These are phyloP conservation scores for Valencia hispanica DNA, from an alignment of 2,797 vertebrate species.

Conservation along the genomic window DNA sequence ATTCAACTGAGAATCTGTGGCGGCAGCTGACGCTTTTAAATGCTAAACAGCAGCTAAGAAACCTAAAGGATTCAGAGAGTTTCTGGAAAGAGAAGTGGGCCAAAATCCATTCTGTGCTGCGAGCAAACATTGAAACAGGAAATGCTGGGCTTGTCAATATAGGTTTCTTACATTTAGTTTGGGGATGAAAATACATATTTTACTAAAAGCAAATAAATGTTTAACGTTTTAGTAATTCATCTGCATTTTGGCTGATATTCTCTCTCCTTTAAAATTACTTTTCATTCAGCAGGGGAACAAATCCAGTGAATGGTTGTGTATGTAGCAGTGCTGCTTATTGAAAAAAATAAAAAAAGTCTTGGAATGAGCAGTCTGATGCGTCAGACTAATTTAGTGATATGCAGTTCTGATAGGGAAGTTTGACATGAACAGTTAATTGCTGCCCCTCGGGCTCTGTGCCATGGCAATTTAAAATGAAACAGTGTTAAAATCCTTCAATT, in stretches of 20 bases:
- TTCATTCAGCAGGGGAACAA: background rate
- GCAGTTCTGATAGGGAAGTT: background rate
- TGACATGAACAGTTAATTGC: slow-evolving; percentile 1
- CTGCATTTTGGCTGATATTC: background rate
- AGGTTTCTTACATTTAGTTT: background rate
- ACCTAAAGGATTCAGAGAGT: background rate
- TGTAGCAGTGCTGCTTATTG: background rate
- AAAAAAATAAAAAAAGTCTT: background rate
- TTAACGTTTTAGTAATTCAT: background rate
- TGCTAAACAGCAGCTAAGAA: background rate
- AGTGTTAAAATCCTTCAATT: background rate
- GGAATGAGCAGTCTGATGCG: background rate
- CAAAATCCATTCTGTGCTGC: background rate
- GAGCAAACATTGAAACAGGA: background rate
- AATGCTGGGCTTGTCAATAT: background rate
- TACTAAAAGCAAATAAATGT: no score
- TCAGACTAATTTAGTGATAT: slow-evolving; percentile 2
- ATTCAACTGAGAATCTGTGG: no score
- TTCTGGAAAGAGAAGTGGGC: background rate
- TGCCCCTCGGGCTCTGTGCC: background rate
- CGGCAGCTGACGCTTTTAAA: background rate
- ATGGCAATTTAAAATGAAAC: background rate
- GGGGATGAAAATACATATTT: background rate
- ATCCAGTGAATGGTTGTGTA: background rate
- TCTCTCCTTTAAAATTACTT: background rate